phyloP scores from a whole-genome alignment of 2,113 vertebrate genomes.

The Brevimyrus niger region DNA sequence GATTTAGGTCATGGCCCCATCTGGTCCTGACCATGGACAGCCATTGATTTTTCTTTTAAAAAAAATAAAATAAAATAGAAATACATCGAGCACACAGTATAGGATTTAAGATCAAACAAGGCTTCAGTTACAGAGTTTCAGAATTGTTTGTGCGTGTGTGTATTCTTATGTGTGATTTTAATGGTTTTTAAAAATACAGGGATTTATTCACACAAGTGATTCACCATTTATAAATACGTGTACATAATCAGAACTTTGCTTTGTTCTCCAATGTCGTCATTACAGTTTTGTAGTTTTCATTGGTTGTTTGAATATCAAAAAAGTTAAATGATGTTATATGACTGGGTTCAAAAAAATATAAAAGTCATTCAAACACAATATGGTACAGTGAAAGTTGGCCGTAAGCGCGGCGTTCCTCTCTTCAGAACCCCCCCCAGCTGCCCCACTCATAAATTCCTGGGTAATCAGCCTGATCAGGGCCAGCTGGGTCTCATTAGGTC shows the following conservation, averaged over 20 bases:
- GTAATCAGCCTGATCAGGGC: neutral
- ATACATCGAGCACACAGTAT: slow-evolving; percentile 26
- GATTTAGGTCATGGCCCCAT: slow-evolving; percentile 44
- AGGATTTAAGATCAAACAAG: slow-evolving; percentile 35
- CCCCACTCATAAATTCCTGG: neutral
- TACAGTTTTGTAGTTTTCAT: neutral
- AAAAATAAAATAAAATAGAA: too few relatives aligned
- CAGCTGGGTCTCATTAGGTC: neutral
- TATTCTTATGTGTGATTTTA: neutral
- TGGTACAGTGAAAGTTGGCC: neutral
- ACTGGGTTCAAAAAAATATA: neutral
- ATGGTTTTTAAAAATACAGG: neutral
- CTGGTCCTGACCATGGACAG: slow-evolving; percentile 39
- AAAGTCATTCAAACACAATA: neutral
- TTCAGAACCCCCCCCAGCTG: neutral
- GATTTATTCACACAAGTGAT: neutral
- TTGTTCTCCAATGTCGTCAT: neutral
- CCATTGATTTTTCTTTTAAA: slow-evolving; percentile 29
- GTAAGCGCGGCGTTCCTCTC: neutral
- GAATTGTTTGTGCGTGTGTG: neutral
- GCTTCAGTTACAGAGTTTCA: slow-evolving; percentile 19
- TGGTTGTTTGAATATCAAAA: neutral
- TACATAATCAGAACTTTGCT: neutral
- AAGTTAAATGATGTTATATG: neutral
- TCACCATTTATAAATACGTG: neutral